Evolutionary conservation across 2,797 vertebrate genomes (phyloP).

Genomic region (Meda fulgida): DNA sequence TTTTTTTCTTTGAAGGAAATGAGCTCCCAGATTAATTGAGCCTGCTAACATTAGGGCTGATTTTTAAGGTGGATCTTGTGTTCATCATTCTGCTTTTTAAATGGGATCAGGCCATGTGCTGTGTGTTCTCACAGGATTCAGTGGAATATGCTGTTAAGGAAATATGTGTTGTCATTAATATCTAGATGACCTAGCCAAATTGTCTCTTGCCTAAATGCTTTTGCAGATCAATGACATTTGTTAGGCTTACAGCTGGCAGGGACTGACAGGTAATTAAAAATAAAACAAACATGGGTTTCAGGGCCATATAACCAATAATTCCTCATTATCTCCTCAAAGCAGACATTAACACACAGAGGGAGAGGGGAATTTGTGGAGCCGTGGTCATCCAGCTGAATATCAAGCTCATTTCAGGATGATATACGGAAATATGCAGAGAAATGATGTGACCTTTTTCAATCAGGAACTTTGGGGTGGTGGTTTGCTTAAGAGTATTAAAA

Average conservation of each 20-base stretch:
- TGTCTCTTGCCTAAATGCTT: conserved; percentile 56
- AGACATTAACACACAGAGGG: conserved; percentile 63
- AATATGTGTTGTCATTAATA: conserved; percentile 56
- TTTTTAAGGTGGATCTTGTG: conserved; percentile 37
- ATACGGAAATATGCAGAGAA: conserved; percentile 50
- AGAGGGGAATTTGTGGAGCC: conserved; percentile 20
- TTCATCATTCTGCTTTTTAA: conserved; percentile 36
- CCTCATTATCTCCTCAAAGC: conserved; percentile 66
- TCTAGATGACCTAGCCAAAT: conserved; percentile 58
- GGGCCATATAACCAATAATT: conserved; percentile 66
- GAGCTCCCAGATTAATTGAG: conserved; percentile 46
- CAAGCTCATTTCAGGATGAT: conserved; percentile 46
- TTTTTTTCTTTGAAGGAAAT: conserved; percentile 32
- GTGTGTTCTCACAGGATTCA: background rate
- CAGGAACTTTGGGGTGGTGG: background rate
- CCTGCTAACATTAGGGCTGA: conserved; percentile 18
- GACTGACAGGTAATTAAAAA: conserved; percentile 68
- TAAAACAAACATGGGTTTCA: conserved; percentile 60
- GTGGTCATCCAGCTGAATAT: conserved; percentile 42
- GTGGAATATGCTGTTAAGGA: conserved; percentile 42
- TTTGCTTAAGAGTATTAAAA: background rate
- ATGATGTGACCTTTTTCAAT: conserved; percentile 44
- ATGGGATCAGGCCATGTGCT: conserved; percentile 16
- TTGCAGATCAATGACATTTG: conserved; percentile 61
- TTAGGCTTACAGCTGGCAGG: conserved; percentile 55